Evolutionary conservation across 2,797 vertebrate genomes (phyloP), one percentile per base, ranked within the genome.

Genomic region (Molossus molossus): DNA sequence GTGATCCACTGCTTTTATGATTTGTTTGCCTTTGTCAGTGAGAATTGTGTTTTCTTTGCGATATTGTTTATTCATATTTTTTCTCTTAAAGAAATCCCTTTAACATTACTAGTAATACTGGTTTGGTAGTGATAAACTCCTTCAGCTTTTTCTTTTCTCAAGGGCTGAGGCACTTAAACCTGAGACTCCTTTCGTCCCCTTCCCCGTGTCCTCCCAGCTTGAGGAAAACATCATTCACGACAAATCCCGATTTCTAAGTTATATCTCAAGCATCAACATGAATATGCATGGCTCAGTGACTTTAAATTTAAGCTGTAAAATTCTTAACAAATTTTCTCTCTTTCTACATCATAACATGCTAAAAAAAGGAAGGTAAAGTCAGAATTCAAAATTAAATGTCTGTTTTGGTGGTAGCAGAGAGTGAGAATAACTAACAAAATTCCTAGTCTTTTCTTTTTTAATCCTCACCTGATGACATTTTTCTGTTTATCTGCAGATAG

Each of bases 301-400:
- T 92, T 87, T 72, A 69, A 55, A 50, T 62, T 75, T 79, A 86
- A 48, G 1, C 25, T 89, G 4, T 79, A 72, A 70, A 60, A 73
- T n/a, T 84, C 21, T 76, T 88, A 79, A 37, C 23, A 72, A 23
- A 87, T 84, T 45, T 69, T 17, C 18, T 80, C 6, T 75, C 37
- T 64, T 87, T 87, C 13, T 81, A 37, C 5, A 62, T 76, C 6
- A 87, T 87, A 70, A 57, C 18, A 25, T 80, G 23, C 0, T 84
- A 79, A 58, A 58, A 48, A 57, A 53, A 20, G 27, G 25, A 88
- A 82, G 9, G 40, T 37, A 67, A 77, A 90, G 77, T 45, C 73
- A 58, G 37, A 73, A 73, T 55, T 90, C 48, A 92, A 90, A 81
- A 60, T 84, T 72, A 87, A 91, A 77, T 53, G 23, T 80, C 37